Conservation (phyloP, 2,797 vertebrate genomes). For the Steatocranus sp. region DNA sequence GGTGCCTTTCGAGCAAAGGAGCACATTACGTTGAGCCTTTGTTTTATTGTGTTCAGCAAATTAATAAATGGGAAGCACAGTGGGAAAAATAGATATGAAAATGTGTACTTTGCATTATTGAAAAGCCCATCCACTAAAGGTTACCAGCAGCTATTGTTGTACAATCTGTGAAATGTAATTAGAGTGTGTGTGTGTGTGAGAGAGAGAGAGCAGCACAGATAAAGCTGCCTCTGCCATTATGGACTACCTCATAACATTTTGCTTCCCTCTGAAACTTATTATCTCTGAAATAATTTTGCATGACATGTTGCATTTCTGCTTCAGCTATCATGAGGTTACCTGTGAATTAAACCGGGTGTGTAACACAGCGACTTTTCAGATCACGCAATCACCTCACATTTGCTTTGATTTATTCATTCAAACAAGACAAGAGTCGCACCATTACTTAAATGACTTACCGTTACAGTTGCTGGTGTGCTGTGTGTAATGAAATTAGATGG, state of each 20-base stretch:
- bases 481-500: constrained; percentile 41
- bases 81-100: constrained; percentile 81
- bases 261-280: constrained; percentile 78
- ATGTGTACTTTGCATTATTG: constrained; percentile 85
- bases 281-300: constrained; percentile 82
- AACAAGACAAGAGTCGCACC: constrained; percentile 66
- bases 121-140: constrained; percentile 83
- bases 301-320: constrained; percentile 83
- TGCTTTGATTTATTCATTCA: constrained; percentile 75
- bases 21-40: constrained; percentile 77
- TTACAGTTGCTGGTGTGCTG: constrained; percentile 40
- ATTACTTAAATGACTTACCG: constrained; percentile 12
- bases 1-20: constrained; percentile 74
- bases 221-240: constrained; percentile 74
- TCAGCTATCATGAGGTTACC: constrained; percentile 80
- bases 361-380: constrained; percentile 72
- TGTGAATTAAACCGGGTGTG: constrained; percentile 78
- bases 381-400: constrained; percentile 71
- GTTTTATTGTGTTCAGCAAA: constrained; percentile 85
- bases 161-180: constrained; percentile 85
- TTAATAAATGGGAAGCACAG: constrained; percentile 81
- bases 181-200: constrained; percentile 67
- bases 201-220: constrained; percentile 70
- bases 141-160: constrained; percentile 82
- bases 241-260: constrained; percentile 76